phyloP scores from a whole-genome alignment of 2,888 invertebrate species.

The Pachycephus smyrnensis region DNA sequence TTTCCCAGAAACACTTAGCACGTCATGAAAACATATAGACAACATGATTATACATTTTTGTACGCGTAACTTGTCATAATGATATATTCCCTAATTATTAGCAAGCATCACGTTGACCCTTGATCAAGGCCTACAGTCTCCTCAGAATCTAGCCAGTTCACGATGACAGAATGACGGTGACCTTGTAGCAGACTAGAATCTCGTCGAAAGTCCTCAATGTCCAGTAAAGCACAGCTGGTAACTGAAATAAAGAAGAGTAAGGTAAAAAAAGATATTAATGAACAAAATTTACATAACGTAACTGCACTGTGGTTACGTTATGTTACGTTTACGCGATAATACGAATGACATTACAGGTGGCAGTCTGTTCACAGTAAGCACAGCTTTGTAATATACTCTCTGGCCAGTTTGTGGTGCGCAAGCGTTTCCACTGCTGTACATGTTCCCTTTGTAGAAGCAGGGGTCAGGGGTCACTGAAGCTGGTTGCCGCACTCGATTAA shows the following conservation, averaged over 20 bases:
- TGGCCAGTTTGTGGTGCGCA: neutral
- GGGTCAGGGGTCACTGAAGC: conserved; percentile 13
- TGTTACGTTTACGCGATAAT: neutral
- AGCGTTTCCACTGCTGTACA: neutral
- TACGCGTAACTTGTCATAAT: neutral
- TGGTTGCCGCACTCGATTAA: neutral
- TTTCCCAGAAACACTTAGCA: neutral
- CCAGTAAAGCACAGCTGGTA: conserved; percentile 13
- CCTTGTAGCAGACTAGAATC: conserved; percentile 12
- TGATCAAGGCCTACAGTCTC: neutral
- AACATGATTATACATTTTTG: neutral
- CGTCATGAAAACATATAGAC: neutral
- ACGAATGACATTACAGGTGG: conserved; percentile 9
- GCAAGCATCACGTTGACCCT: neutral
- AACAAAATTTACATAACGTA: neutral
- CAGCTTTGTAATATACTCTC: neutral
- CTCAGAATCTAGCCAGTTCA: neutral
- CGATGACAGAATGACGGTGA: neutral
- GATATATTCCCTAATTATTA: neutral
- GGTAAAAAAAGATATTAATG: neutral
- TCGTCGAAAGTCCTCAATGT: neutral
- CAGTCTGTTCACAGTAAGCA: neutral
- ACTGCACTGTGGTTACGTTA: neutral
- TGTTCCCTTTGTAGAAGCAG: neutral
- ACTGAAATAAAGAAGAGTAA: neutral